phyloP scores from a whole-genome alignment of 2,888 invertebrate genomes.

The Apamea crenata region DNA sequence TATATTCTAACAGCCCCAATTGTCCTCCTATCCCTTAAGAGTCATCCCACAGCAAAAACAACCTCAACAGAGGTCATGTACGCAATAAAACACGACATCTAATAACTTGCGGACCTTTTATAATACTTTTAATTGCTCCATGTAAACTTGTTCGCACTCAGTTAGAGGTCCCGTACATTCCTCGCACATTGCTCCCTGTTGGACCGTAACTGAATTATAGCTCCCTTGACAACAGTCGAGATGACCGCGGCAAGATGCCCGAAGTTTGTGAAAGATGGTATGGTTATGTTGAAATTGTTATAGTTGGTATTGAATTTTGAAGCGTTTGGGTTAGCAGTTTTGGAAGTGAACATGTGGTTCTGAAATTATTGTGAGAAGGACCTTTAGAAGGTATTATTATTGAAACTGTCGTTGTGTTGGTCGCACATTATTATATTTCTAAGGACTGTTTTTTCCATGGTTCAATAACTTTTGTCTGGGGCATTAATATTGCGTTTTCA shows the following conservation, averaged over 20 bases:
- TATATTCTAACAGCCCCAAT: constrained; percentile 15
- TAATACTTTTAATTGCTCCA: constrained; percentile 66
- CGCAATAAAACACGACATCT: constrained; percentile 40
- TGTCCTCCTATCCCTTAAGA: constrained; percentile 20
- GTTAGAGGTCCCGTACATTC: constrained; percentile 50
- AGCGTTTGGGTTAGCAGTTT: constrained; percentile 33
- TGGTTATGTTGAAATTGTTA: constrained; percentile 41
- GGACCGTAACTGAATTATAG: constrained; percentile 67
- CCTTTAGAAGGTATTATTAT: constrained; percentile 10
- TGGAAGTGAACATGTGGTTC: not conserved
- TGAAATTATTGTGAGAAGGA: constrained; percentile 15
- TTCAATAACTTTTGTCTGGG: too few relatives aligned
- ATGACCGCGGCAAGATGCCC: constrained; percentile 69
- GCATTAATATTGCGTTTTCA: too few relatives aligned
- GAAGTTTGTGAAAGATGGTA: constrained; percentile 61
- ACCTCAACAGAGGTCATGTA: constrained; percentile 21
- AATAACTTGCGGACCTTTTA: constrained; percentile 51
- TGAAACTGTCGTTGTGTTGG: not conserved
- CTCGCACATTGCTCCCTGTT: constrained; percentile 52
- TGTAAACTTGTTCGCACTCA: constrained; percentile 54
- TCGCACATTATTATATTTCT: not conserved
- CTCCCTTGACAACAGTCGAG: constrained; percentile 67
- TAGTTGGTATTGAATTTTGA: constrained; percentile 56
- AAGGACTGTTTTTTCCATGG: too few relatives aligned
- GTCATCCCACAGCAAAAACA: constrained; percentile 6